Conservation (phyloP, 1,140 invertebrate genomes). For the Penaeus chinensis region DNA sequence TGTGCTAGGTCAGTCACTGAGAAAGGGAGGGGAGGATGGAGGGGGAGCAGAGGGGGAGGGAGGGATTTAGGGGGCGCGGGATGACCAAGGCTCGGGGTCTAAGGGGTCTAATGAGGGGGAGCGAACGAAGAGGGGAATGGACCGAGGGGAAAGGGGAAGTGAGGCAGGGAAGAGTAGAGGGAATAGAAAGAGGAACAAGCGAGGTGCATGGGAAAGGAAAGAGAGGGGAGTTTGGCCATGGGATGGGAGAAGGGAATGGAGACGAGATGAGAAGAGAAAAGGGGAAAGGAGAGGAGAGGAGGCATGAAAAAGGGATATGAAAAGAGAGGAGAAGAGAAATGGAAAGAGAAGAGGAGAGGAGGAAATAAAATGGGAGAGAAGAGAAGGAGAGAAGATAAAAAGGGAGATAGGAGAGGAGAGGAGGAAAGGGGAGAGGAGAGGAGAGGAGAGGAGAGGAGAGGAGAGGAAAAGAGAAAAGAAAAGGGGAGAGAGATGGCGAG, state of each 20-base stretch:
- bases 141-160: background rate
- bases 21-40: too few species aligned
- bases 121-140: background rate
- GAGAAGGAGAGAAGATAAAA: too few species aligned
- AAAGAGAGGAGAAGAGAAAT: background rate
- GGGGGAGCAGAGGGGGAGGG: too few species aligned
- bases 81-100: too few species aligned
- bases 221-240: background rate
- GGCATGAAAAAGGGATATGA: background rate
- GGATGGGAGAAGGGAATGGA: too few species aligned
- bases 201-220: background rate
- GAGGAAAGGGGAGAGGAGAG: background rate
- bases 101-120: background rate
- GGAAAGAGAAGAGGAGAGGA: too few species aligned
- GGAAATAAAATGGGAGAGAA: background rate
- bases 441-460: background rate
- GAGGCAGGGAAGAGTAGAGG: background rate
- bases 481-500: too few species aligned
- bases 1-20: too few species aligned
- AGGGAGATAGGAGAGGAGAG: background rate
- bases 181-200: background rate
- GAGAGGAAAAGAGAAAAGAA: background rate
- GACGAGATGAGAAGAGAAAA: background rate
- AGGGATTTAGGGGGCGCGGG: too few species aligned
- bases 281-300: background rate